Conservation (phyloP, 2,888 invertebrate genomes). For the Dasypolia templi region DNA sequence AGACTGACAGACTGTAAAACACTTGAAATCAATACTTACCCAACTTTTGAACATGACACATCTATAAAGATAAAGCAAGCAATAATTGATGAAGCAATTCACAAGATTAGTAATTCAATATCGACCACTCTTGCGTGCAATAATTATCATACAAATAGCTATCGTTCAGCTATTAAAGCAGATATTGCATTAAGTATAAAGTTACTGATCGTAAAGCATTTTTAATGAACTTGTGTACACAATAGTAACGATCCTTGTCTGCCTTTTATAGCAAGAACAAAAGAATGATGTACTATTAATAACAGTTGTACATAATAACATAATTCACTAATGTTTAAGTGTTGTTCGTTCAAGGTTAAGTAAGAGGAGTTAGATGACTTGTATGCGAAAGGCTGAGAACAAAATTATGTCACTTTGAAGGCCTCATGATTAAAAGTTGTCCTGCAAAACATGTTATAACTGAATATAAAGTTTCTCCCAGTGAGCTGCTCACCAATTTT, state of each 20-base stretch:
- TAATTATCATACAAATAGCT: conserved; percentile 46
- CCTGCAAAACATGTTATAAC: not conserved
- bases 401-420: not conserved
- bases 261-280: conserved; percentile 33
- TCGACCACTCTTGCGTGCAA: conserved; percentile 14
- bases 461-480: not conserved
- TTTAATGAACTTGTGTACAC: conserved; percentile 38
- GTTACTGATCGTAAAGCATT: conserved; percentile 53
- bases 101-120: conserved; percentile 44
- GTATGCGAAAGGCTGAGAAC: not conserved
- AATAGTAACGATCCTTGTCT: conserved; percentile 30
- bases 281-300: conserved; percentile 28
- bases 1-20: not conserved
- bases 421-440: not conserved
- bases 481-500: not conserved
- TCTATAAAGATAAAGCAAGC: not conserved
- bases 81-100: conserved; percentile 30
- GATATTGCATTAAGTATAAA: conserved; percentile 44
- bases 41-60: not conserved
- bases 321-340: not conserved
- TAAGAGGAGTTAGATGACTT: not conserved
- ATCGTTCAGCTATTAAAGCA: conserved; percentile 42
- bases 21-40: not conserved
- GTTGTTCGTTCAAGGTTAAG: not conserved
- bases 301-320: conserved; percentile 3